Conservation (phyloP, 2,797 vertebrate species). For the Capromys pilorides region DNA sequence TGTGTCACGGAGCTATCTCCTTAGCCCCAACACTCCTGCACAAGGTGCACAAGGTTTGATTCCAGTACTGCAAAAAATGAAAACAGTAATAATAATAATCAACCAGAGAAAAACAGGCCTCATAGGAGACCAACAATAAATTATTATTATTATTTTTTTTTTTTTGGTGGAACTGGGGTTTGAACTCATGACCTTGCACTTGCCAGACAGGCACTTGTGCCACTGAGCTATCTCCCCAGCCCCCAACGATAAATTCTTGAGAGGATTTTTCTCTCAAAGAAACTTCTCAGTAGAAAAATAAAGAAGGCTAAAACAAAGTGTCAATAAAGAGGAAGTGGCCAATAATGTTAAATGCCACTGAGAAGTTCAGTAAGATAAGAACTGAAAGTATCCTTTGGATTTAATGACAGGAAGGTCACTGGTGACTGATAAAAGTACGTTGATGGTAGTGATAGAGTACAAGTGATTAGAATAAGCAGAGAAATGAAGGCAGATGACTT, state of each 20-base stretch:
- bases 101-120: background rate
- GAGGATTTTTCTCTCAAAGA: background rate
- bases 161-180: too few species aligned
- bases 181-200: too few species aligned
- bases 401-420: constrained; percentile 50
- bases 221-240: too few species aligned
- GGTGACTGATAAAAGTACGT: constrained; percentile 45
- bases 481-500: background rate
- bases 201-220: too few species aligned
- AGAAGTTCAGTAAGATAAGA: constrained; percentile 8
- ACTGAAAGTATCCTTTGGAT: constrained; percentile 13
- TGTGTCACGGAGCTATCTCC: too few species aligned
- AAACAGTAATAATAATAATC: background rate
- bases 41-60: too few species aligned
- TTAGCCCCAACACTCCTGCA: too few species aligned
- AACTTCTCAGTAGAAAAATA: constrained; percentile 1
- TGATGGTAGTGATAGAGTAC: background rate
- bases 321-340: constrained; percentile 13
- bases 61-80: background rate
- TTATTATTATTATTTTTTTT: too few species aligned
- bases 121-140: constrained; percentile 39
- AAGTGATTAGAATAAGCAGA: background rate
- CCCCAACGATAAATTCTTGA: too few species aligned
- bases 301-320: background rate
- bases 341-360: constrained; percentile 31